Conservation (phyloP, 2,888 invertebrate genomes). For the Amiota minor region DNA sequence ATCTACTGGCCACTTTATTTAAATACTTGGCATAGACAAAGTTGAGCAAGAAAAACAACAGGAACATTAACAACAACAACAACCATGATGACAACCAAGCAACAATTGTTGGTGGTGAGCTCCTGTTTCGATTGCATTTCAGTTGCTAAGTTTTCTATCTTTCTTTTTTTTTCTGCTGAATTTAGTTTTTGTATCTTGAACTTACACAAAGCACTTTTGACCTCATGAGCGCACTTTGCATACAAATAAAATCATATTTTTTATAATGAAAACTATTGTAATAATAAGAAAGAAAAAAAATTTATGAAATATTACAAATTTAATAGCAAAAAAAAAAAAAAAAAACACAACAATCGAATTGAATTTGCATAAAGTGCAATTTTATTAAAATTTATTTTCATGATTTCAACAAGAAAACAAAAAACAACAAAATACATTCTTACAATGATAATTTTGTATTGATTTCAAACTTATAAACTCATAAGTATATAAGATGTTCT, state of each 20-base stretch:
- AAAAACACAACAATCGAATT: background rate
- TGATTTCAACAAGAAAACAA: background rate
- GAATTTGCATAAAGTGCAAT: no score
- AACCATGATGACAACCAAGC: background rate
- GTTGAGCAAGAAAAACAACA: background rate
- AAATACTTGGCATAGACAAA: background rate
- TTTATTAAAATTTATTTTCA: background rate
- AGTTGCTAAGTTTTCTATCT: background rate
- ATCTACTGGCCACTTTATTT: no score
- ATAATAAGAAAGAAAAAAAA: background rate
- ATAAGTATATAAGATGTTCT: no score
- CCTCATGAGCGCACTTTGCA: conserved; percentile 16
- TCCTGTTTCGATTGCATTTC: background rate
- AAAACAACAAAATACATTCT: no score
- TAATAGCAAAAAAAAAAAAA: background rate
- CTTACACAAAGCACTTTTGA: conserved; percentile 15
- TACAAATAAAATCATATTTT: background rate
- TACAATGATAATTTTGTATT: no score
- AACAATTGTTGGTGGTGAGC: no score
- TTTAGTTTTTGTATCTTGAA: background rate
- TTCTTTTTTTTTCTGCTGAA: background rate
- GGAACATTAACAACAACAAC: background rate
- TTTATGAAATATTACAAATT: background rate
- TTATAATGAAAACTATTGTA: background rate
- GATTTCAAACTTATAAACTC: no score